A percentile compares a stretch with the other conserved stretches of the same genome.
Evolutionary conservation across 2,888 invertebrate species (phyloP).

Genomic region (Stegophylla sp.): DNA sequence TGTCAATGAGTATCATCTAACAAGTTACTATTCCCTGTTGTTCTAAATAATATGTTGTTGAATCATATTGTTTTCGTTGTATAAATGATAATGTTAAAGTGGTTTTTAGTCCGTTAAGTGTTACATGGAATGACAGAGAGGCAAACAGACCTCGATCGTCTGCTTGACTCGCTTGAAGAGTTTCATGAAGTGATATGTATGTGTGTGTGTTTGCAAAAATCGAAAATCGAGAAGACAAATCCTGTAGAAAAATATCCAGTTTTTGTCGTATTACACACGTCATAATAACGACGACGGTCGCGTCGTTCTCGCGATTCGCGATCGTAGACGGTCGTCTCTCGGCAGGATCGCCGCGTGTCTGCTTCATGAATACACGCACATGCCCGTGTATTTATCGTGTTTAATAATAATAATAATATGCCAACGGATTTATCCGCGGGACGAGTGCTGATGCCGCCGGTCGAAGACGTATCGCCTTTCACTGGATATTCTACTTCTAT

Average conservation of each 20-base stretch:
- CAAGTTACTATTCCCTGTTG: too few relatives aligned
- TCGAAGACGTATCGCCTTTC: constrained; percentile 46
- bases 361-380: background rate
- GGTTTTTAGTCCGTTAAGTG: too few relatives aligned
- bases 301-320: background rate
- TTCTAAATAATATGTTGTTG: too few relatives aligned
- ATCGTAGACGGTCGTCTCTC: background rate
- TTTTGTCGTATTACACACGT: background rate
- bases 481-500: constrained; percentile 41
- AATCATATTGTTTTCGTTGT: too few relatives aligned
- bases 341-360: background rate
- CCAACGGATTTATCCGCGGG: constrained; percentile 28
- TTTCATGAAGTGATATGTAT: background rate
- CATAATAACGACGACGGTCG: background rate
- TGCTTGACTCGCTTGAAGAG: background rate
- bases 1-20: too few relatives aligned
- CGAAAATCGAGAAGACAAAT: background rate
- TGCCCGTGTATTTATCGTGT: background rate
- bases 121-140: too few relatives aligned
- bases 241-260: background rate
- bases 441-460: background rate
- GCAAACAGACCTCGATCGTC: background rate
- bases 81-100: too few relatives aligned
- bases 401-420: too few relatives aligned
- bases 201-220: background rate